These are phyloP conservation scores for Chascanopsetta lugubris DNA, from an alignment of 2,113 vertebrate genomes.

Conservation along the genomic window DNA sequence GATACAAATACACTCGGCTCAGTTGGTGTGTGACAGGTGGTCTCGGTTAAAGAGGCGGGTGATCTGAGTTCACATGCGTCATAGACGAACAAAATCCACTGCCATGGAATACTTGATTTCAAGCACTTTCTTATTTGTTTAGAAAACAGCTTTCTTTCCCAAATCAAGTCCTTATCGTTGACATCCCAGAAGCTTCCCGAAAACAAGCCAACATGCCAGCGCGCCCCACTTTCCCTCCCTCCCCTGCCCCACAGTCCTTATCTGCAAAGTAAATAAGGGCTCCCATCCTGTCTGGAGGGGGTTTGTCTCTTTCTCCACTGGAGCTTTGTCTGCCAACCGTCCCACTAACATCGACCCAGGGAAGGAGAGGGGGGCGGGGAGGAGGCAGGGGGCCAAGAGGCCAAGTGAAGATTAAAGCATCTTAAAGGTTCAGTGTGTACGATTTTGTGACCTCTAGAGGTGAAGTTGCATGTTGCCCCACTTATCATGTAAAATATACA, in stretches of 20 bases:
- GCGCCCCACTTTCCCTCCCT: conserved; percentile 33
- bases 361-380: conserved; percentile 15
- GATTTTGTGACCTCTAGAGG: no score
- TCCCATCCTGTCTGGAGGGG: conserved; percentile 60
- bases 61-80: neutral
- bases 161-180: conserved; percentile 64
- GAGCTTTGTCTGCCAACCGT: conserved; percentile 41
- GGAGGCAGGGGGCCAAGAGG: conserved; percentile 7
- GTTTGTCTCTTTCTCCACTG: conserved; percentile 51
- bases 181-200: conserved; percentile 65
- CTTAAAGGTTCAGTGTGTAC: no score
- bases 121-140: conserved; percentile 20
- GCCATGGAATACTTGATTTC: conserved; percentile 1
- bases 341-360: conserved; percentile 21
- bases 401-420: conserved; percentile 1
- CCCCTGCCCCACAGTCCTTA: conserved; percentile 64
- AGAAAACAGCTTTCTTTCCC: conserved; percentile 18
- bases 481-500: no score
- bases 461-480: no score
- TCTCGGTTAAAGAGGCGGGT: neutral
- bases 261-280: conserved; percentile 71
- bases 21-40: neutral
- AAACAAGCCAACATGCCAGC: conserved; percentile 65
- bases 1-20: neutral
- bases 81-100: neutral